Conservation (phyloP, 1,140 invertebrate species). For the Arctopsyche grandis region DNA sequence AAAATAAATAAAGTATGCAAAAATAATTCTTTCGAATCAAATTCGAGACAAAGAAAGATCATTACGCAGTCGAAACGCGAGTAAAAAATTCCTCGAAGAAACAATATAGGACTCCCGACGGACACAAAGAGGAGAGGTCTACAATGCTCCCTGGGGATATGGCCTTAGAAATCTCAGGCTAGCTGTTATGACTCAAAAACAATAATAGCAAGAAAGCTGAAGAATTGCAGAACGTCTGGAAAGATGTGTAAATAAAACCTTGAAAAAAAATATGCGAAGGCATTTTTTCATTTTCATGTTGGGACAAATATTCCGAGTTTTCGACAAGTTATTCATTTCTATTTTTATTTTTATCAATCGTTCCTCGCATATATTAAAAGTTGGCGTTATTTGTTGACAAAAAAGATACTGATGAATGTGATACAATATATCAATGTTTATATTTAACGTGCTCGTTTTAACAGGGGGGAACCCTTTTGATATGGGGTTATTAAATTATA, state of each 20-base stretch:
- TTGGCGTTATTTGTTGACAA: background rate
- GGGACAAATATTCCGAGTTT: background rate
- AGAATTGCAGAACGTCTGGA: background rate
- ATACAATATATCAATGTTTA: background rate
- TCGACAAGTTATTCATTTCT: background rate
- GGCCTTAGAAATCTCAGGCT: background rate
- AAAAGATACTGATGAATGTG: background rate
- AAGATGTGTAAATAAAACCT: too few relatives aligned
- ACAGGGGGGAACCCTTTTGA: background rate
- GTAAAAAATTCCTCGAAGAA: background rate
- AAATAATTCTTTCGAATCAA: too few relatives aligned
- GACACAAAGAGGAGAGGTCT: background rate
- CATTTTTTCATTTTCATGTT: background rate
- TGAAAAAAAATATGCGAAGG: too few relatives aligned
- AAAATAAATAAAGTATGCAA: too few relatives aligned
- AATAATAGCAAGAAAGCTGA: background rate
- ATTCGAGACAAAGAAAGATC: background rate
- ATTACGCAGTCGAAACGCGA: background rate
- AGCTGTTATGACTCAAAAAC: background rate
- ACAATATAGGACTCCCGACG: background rate
- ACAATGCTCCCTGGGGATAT: background rate
- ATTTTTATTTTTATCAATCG: background rate
- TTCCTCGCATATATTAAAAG: background rate
- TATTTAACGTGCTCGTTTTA: slow-evolving; percentile 9
- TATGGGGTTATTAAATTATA: background rate